Percentiles rank a stretch among this genome's conserved stretches.
These are phyloP conservation scores for Catocala fraxini DNA, from an alignment of 2,888 invertebrate species.

Conservation along the genomic window DNA sequence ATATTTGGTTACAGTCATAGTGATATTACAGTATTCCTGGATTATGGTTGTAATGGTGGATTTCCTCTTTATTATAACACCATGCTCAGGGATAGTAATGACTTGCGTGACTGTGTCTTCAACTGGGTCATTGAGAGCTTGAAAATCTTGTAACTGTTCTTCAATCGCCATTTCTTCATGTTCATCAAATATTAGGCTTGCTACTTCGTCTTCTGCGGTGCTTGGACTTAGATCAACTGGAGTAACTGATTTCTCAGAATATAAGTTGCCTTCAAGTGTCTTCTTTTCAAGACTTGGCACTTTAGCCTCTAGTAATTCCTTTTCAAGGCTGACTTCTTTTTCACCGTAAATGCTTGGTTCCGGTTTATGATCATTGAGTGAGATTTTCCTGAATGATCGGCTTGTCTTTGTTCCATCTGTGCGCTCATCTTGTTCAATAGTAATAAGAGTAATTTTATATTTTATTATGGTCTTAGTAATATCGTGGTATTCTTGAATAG, in stretches of 20 bases:
- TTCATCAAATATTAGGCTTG: slow-evolving; percentile 9
- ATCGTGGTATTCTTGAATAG: slow-evolving; percentile 21
- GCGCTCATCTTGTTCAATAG: slow-evolving; percentile 19
- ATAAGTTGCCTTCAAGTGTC: too few species aligned
- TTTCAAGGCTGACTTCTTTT: not conserved
- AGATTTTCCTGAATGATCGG: slow-evolving; percentile 17
- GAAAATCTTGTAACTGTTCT: slow-evolving; percentile 19
- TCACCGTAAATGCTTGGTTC: slow-evolving; percentile 17
- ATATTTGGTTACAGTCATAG: slow-evolving; percentile 18
- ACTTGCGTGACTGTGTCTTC: slow-evolving; percentile 28
- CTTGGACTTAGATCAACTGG: slow-evolving; percentile 5
- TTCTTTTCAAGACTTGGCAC: not conserved
- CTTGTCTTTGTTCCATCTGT: slow-evolving; percentile 23
- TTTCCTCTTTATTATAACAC: slow-evolving; percentile 27
- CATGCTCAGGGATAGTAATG: slow-evolving; percentile 29
- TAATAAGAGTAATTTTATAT: slow-evolving; percentile 27
- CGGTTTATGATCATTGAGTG: slow-evolving; percentile 25
- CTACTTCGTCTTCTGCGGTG: not conserved
- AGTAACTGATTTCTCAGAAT: slow-evolving; percentile 4
- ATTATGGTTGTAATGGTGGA: slow-evolving; percentile 29
- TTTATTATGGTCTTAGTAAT: not conserved
- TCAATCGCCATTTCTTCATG: slow-evolving; percentile 20
- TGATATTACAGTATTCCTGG: slow-evolving; percentile 28
- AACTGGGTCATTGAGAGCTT: slow-evolving; percentile 26
- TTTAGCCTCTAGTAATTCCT: slow-evolving; percentile 4